Percentiles rank a stretch among this genome's conserved stretches.
Conservation (phyloP, 30 jellyfish, hydroid and myxozoan species). For the Morbakka virulenta region DNA sequence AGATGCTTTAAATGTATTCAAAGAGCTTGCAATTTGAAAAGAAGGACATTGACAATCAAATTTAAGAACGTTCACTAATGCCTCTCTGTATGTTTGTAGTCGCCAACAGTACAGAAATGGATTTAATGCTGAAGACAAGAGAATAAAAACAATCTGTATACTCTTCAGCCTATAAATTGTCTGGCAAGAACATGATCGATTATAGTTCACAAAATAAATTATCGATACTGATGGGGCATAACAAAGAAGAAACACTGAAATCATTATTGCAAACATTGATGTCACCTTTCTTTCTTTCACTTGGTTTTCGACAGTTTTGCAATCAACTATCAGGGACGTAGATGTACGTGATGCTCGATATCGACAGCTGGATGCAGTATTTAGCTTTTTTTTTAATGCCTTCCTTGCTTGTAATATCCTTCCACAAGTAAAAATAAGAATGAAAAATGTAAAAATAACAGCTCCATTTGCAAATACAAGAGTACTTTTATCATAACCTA, state of each 20-base stretch:
- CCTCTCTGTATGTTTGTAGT: conserved; percentile 42
- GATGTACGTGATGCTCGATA: conserved; percentile 41
- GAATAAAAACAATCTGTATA: conserved; percentile 36
- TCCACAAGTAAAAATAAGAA: conserved; percentile 30
- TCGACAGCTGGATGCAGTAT: background rate
- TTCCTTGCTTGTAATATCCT: conserved; percentile 45
- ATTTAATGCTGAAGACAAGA: conserved; percentile 50
- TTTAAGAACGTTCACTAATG: background rate
- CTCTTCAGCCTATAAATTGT: conserved; percentile 41
- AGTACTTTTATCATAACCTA: conserved; percentile 41
- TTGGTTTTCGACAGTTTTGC: background rate
- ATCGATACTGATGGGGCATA: conserved; percentile 53
- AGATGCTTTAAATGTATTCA: too few species aligned
- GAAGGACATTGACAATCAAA: background rate
- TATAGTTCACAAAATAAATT: conserved; percentile 40
- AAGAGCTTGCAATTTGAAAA: too few species aligned
- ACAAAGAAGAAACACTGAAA: conserved; percentile 50
- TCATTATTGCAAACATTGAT: conserved; percentile 32
- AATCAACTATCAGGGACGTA: conserved; percentile 3
- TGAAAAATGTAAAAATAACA: conserved; percentile 39
- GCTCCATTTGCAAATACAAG: conserved; percentile 68
- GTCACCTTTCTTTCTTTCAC: conserved; percentile 51
- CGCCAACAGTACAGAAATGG: conserved; percentile 70
- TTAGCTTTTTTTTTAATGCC: conserved; percentile 28
- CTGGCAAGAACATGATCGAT: conserved; percentile 44